These are phyloP conservation scores for Pipistrellus pygmaeus DNA, from an alignment of 2,797 vertebrate genomes.

Conservation along the genomic window DNA sequence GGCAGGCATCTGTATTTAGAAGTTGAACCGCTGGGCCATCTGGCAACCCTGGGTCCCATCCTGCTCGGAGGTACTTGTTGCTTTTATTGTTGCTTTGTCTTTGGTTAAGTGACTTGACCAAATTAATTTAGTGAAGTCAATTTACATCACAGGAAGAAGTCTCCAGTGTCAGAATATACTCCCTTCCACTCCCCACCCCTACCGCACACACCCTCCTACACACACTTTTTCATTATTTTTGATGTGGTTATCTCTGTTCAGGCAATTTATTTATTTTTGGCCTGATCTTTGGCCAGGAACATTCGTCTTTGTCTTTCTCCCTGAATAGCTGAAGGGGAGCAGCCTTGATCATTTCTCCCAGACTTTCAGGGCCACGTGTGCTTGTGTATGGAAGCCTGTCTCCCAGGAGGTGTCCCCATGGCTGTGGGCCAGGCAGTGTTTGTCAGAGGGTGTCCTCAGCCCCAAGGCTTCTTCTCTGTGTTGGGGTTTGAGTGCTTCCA, in stretches of 20 bases:
- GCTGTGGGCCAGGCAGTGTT: background rate
- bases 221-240: background rate
- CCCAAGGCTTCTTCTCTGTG: background rate
- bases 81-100: background rate
- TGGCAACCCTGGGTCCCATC: background rate
- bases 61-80: background rate
- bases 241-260: background rate
- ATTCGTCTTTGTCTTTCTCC: background rate
- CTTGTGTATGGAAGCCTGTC: background rate
- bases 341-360: background rate
- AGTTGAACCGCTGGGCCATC: background rate
- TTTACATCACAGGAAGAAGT: background rate
- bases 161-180: background rate
- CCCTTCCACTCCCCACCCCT: background rate
- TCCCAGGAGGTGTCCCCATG: background rate
- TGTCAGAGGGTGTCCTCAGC: background rate
- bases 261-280: background rate
- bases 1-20: background rate
- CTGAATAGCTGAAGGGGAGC: background rate
- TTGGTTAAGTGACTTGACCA: background rate
- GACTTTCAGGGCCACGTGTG: background rate
- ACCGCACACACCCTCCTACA: background rate
- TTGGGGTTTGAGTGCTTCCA: background rate
- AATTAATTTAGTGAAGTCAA: background rate
- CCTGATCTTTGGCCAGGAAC: background rate